Evolutionary conservation across 2,888 invertebrate species (phyloP).

Genomic region (Caenorhabditis virilis): DNA sequence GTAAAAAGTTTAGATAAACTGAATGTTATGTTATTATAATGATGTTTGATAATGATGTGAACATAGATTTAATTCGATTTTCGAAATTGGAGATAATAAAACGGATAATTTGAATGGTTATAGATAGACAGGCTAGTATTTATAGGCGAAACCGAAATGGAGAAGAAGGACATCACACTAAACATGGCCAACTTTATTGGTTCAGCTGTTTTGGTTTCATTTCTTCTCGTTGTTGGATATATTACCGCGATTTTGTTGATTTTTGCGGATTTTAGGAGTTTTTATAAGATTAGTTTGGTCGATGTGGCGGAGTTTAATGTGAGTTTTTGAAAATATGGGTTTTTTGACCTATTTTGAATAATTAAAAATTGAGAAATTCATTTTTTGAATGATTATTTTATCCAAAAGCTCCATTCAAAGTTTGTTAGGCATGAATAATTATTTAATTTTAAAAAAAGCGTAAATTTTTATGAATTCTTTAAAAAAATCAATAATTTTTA

Average conservation of each 20-base stretch:
- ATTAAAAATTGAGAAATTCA: not conserved
- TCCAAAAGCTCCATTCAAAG: not conserved
- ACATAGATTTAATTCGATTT: not conserved
- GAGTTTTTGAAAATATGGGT: conserved; percentile 5
- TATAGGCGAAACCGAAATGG: too few species aligned
- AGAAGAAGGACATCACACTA: too few species aligned
- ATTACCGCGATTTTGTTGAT: conserved; percentile 26
- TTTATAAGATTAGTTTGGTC: conserved; percentile 17
- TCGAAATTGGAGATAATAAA: not conserved
- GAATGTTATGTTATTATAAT: not conserved
- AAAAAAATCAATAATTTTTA: too few species aligned
- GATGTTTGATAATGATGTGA: not conserved
- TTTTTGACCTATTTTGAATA: not conserved
- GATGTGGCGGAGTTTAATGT: conserved; percentile 35
- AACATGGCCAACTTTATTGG: conserved; percentile 19
- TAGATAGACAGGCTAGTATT: too few species aligned
- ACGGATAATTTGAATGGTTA: not conserved
- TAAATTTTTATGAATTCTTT: not conserved
- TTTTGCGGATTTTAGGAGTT: conserved; percentile 23
- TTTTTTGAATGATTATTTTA: not conserved
- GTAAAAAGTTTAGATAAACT: not conserved
- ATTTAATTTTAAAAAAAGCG: not conserved
- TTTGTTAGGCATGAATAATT: not conserved
- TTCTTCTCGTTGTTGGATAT: conserved; percentile 23
- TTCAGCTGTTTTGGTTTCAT: conserved; percentile 19